phyloP scores from a whole-genome alignment of 1,140 invertebrate species.

The Palaemon carinicauda region DNA sequence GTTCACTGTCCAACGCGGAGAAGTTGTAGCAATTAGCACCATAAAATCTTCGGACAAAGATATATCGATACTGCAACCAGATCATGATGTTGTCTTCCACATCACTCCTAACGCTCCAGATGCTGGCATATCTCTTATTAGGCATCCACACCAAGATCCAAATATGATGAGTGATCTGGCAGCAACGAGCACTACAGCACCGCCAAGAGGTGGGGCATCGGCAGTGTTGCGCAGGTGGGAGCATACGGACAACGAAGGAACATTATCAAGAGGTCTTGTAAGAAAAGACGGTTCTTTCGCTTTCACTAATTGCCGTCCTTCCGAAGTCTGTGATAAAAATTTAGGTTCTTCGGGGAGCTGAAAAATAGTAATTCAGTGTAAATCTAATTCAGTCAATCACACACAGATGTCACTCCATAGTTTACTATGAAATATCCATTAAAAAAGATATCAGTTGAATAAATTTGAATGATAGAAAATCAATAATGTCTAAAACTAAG shows the following conservation, averaged over 20 bases:
- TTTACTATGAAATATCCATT: too few relatives aligned
- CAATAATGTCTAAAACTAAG: too few relatives aligned
- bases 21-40: slow-evolving; percentile 24
- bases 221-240: slow-evolving; percentile 31
- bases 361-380: too few relatives aligned
- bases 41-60: neutral
- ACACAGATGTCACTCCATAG: too few relatives aligned
- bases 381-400: too few relatives aligned
- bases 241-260: slow-evolving; percentile 35
- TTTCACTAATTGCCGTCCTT: slow-evolving; percentile 39
- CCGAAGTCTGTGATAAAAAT: neutral
- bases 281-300: slow-evolving; percentile 31
- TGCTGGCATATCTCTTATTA: slow-evolving; percentile 2
- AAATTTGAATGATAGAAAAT: too few relatives aligned
- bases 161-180: neutral
- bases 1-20: slow-evolving; percentile 36
- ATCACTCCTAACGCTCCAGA: slow-evolving; percentile 24
- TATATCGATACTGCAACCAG: slow-evolving; percentile 13
- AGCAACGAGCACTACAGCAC: neutral
- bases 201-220: neutral
- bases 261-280: slow-evolving; percentile 23
- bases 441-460: too few relatives aligned
- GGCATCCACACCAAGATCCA: neutral
- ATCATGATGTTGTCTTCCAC: slow-evolving; percentile 38
- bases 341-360: neutral